A percentile compares a stretch with the other conserved stretches of the same genome.
Conservation (phyloP, 1,140 invertebrate species). For the Anastatus disparis region DNA sequence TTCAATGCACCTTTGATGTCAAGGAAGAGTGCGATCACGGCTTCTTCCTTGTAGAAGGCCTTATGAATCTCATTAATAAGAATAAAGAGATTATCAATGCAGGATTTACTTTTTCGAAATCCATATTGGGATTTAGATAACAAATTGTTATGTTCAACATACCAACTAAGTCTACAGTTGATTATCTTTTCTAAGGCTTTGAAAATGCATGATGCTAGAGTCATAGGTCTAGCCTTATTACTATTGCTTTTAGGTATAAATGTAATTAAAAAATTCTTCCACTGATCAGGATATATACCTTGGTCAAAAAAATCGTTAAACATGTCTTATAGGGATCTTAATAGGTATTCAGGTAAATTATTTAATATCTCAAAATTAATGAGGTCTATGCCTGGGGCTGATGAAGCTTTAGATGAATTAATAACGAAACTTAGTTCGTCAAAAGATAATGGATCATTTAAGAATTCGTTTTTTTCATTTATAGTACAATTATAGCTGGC, state of each 20-base stretch:
- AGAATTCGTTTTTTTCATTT: too few relatives aligned
- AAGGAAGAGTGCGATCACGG: background rate
- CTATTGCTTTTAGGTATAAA: conserved; percentile 34
- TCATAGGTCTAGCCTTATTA: conserved; percentile 41
- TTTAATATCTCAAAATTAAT: background rate
- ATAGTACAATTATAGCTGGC: too few relatives aligned
- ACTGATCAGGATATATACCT: conserved; percentile 27
- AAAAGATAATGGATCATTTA: too few relatives aligned
- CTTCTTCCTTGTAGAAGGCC: conserved; percentile 11
- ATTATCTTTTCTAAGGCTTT: conserved; percentile 48
- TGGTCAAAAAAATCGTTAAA: background rate
- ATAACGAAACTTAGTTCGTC: too few relatives aligned
- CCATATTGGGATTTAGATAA: conserved; percentile 41
- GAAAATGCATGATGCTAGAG: conserved; percentile 36
- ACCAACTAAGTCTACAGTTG: conserved; percentile 41
- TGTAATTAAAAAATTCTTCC: conserved; percentile 34
- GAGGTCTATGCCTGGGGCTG: background rate
- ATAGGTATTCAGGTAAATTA: background rate
- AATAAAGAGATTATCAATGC: conserved; percentile 31
- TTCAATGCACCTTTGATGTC: conserved; percentile 41
- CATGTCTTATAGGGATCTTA: background rate
- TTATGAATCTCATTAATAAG: conserved; percentile 12
- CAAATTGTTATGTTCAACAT: conserved; percentile 32
- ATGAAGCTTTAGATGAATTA: background rate
- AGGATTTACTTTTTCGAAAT: conserved; percentile 43